Evolutionary conservation across 2,113 vertebrate species (phyloP), one percentile per base, ranked within the genome.

Genomic region (Platysternon megacephalum): DNA sequence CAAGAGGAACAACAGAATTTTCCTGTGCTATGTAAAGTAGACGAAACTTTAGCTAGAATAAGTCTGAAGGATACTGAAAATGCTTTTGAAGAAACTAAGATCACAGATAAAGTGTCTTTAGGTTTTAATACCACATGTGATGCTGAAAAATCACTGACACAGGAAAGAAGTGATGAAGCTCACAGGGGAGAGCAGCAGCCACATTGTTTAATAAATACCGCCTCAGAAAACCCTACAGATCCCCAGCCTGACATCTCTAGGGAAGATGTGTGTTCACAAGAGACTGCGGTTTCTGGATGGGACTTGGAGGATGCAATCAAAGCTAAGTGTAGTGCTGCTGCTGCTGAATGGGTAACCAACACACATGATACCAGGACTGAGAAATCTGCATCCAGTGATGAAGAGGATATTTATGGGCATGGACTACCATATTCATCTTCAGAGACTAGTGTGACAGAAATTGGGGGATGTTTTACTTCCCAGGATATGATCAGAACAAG

Each of bases 361-460:
- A 26, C 80, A 86, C 79, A 3, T 0, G 87, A 96, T 87, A 88
- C 79, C 72, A 94, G 55, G 90, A 51, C 52, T 7, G 97, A 98
- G 87, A 97, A 92, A 79, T 93, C 93, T 56, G 85, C 97, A 26
- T 99, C 99, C 78, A 99, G 99, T 79, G 99, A 99, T 24, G 99
- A 99, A 28, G 99, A 98, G 90, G 99, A 99, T 97, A 99, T 99
- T 97, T 99, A 99, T 78, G 97, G 98, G 17, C 98, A 98, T 1
- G 98, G 98, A 35, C 96, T 98, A 72, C 98, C 98, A 0, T 98
- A 97, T 56, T 98, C 98, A 1, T 98, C 98, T 46, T 98, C 98
- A 0, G 98, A 98, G 84, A 95, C 97, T 0, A 98, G 98, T 10
- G 39, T 98, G 58, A 96, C 97, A 1, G 99, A 99, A 29, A 88